Base-by-base conservation (phyloP, 2,797 vertebrate genomes). In the Hipposideros larvatus region DNA sequence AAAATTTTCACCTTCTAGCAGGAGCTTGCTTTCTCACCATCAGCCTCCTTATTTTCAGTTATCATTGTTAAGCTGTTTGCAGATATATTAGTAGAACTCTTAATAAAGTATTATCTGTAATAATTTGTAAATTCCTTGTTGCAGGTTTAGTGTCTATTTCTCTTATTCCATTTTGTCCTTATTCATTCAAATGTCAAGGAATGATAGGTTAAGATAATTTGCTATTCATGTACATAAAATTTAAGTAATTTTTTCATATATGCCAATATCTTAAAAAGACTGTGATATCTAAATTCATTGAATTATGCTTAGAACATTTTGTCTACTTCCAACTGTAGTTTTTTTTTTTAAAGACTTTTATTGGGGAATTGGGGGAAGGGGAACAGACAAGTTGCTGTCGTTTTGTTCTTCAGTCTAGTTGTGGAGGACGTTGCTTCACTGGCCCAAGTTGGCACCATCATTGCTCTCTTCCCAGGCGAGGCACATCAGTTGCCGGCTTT, bases 61-160 rank as follows among this genome's bases (percentile, higher is more conserved):
- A 14, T 37, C 37, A 37, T 74, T 87, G 10, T 88, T 80, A 63
- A 85, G 41, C 5, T 65, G 28, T 83, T 66, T 94, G 18, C 21
- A 59, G 53, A 22, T 61, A 21, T 19, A 21, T 70, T 89, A 55
- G 22, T 61, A 61, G 61, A 77, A 70, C 74, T 77, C 87, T 65
- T 89, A 89, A 19, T 77, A 65, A 55, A 51, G 71, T 88, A 41
- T 70, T 90, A n/a, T 24, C 48, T 75, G 15, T 70, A 65, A 19
- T 78, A 66, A 86, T 46, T 85, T 90, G 10, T 87, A 92, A 48
- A 79, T 90, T 90, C 15, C 55, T 66, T 90, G 89, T 80, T 87
- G 21, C 7, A 75, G 15, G 46, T 80, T 82, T 92, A 86, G 51
- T 80, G 59, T 86, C 51, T 15, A 24, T 88, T 92, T 66, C 7